These are phyloP conservation scores for Oreochromis aureus DNA, from an alignment of 2,113 vertebrate species.

Conservation along the genomic window DNA sequence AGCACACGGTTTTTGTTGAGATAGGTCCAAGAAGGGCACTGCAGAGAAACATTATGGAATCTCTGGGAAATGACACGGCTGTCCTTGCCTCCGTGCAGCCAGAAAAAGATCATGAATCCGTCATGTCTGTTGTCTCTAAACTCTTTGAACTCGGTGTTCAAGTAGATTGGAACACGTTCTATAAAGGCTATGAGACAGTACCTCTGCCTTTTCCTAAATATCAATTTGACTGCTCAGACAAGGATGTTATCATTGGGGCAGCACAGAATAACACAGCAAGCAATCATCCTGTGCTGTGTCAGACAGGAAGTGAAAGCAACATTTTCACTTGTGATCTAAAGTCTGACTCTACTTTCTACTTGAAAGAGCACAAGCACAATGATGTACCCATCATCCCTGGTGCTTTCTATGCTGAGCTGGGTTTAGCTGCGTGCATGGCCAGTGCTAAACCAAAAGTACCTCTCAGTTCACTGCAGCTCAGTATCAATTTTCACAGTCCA, in stretches of 20 bases:
- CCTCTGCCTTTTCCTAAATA: constrained; percentile 74
- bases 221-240: constrained; percentile 75
- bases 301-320: constrained; percentile 44
- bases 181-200: constrained; percentile 59
- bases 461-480: constrained; percentile 68
- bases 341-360: constrained; percentile 54
- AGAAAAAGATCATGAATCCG: constrained; percentile 67
- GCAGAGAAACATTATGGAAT: constrained; percentile 77
- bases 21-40: constrained; percentile 74
- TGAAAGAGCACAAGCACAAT: constrained; percentile 78
- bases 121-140: constrained; percentile 61
- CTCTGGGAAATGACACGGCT: constrained; percentile 58
- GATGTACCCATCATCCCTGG: constrained; percentile 75
- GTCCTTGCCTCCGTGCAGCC: constrained; percentile 72
- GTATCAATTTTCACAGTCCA: constrained; percentile 69
- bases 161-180: constrained; percentile 75
- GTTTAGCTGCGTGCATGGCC: constrained; percentile 70
- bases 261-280: constrained; percentile 43
- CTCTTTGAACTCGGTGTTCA: constrained; percentile 76
- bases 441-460: constrained; percentile 70
- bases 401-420: constrained; percentile 79
- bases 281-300: constrained; percentile 71
- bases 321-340: constrained; percentile 70
- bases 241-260: constrained; percentile 46
- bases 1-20: constrained; percentile 76